Evolutionary conservation across 2,113 vertebrate species (phyloP).

Genomic region (Hystrix brachyura): DNA sequence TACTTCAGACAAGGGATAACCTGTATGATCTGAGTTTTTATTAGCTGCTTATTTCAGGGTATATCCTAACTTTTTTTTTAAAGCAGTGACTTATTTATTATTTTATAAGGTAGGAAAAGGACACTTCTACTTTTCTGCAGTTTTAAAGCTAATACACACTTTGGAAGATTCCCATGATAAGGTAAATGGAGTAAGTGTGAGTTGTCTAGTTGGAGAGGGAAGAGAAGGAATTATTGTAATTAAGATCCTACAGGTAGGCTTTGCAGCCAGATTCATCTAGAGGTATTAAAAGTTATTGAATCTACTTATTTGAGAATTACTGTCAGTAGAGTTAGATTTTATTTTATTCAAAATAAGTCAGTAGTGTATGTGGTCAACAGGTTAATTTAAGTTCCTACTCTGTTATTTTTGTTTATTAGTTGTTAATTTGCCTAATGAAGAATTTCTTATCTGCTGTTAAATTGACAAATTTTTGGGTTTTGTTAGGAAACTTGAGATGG

Average conservation of each 20-base stretch:
- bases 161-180: background rate
- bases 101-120: constrained; percentile 37
- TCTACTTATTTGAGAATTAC: background rate
- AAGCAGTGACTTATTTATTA: background rate
- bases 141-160: constrained; percentile 24
- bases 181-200: background rate
- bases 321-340: background rate
- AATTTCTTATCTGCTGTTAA: background rate
- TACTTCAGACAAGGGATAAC: background rate
- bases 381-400: constrained; percentile 4
- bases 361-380: background rate
- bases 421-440: constrained; percentile 9
- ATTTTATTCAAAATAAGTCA: constrained; percentile 42
- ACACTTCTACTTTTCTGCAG: background rate
- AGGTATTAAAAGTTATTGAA: background rate
- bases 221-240: background rate
- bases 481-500: constrained; percentile 96
- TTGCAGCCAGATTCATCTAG: background rate
- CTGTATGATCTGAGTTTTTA: constrained; percentile 34
- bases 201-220: background rate
- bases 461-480: constrained; percentile 9
- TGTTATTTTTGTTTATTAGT: constrained; percentile 25
- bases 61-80: constrained; percentile 47
- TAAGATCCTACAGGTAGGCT: background rate
- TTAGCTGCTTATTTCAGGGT: background rate